A percentile compares a stretch with the other conserved stretches of the same genome.
Conservation (phyloP, 1,140 invertebrate species). For the Papilio polytes region DNA sequence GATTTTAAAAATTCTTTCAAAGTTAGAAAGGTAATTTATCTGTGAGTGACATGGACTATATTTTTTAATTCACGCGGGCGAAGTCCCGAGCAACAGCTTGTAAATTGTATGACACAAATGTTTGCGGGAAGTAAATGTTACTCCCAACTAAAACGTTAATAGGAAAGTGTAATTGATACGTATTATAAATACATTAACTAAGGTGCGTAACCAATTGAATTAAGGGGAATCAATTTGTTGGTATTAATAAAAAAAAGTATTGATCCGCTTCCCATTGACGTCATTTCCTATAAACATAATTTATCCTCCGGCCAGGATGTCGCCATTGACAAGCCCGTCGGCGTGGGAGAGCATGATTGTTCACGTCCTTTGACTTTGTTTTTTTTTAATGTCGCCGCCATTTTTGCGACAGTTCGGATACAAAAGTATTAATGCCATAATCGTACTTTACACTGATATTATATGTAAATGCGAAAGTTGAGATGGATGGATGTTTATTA, state of each 20-base stretch:
- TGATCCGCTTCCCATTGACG: slow-evolving; percentile 28
- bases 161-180: background rate
- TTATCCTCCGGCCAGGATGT: slow-evolving; percentile 50
- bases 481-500: too few species aligned
- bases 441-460: too few species aligned
- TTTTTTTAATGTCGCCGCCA: slow-evolving; percentile 34
- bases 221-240: background rate
- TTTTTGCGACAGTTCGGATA: slow-evolving; percentile 23
- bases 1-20: too few species aligned
- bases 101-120: too few species aligned
- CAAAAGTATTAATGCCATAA: background rate
- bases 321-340: slow-evolving; percentile 51
- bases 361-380: slow-evolving; percentile 49
- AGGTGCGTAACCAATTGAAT: background rate
- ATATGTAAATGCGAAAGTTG: too few species aligned
- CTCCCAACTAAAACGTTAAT: background rate
- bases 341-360: slow-evolving; percentile 52
- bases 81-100: too few species aligned
- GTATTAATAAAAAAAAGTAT: slow-evolving; percentile 12
- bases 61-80: too few species aligned
- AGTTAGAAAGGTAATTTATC: too few species aligned
- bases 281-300: slow-evolving; percentile 43
- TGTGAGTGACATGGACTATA: too few species aligned
- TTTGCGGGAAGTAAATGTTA: too few species aligned
- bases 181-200: background rate